These are phyloP conservation scores for Chrysopa pallens DNA, from an alignment of 1,140 invertebrate species.

Conservation along the genomic window DNA sequence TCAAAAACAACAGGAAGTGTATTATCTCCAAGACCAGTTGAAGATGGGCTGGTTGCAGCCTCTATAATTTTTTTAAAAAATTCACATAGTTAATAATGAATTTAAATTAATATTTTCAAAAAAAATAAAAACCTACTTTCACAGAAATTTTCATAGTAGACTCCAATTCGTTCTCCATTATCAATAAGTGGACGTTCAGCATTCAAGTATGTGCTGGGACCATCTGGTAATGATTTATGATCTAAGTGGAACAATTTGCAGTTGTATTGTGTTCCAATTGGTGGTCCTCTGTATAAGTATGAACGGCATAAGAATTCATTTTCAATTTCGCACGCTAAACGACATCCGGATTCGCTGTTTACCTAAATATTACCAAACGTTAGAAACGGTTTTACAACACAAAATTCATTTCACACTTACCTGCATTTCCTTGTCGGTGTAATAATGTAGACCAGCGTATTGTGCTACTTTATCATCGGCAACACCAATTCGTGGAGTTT, in stretches of 20 bases:
- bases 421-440: conserved; percentile 82
- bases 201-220: conserved; percentile 74
- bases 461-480: conserved; percentile 79
- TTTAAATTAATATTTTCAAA: neutral
- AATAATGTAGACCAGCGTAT: conserved; percentile 80
- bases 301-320: conserved; percentile 85
- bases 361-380: conserved; percentile 26
- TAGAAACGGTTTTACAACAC: neutral
- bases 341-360: conserved; percentile 65
- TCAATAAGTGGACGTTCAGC: conserved; percentile 77
- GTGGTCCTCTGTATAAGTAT: conserved; percentile 64
- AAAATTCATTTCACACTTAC: conserved; percentile 17
- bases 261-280: conserved; percentile 60
- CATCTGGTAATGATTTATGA: conserved; percentile 78
- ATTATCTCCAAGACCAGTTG: conserved; percentile 19
- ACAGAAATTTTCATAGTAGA: conserved; percentile 79
- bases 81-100: neutral
- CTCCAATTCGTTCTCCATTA: conserved; percentile 72
- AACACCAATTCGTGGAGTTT: conserved; percentile 66
- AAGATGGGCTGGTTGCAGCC: conserved; percentile 20
- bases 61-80: conserved; percentile 3
- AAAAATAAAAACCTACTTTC: conserved; percentile 47
- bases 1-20: conserved; percentile 51
- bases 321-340: conserved; percentile 78
- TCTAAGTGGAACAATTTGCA: conserved; percentile 85